Percentiles rank a stretch among this genome's conserved stretches.
Conservation (phyloP, 2,888 invertebrate species). For the Blastobasis lacticolella region DNA sequence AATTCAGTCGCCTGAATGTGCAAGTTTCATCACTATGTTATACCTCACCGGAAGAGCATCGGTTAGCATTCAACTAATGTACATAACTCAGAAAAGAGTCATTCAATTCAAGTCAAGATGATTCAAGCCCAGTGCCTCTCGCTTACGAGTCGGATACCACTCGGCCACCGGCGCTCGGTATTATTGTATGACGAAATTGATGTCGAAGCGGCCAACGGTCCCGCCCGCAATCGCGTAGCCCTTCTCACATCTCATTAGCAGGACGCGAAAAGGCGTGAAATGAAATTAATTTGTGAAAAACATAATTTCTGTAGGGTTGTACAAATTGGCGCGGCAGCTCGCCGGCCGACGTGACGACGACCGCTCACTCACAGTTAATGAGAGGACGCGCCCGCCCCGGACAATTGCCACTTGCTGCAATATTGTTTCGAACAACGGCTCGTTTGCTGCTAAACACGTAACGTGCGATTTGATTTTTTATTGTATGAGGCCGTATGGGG, state of each 20-base stretch:
- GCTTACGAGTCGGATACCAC: too few species aligned
- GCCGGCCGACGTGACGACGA: conserved; percentile 44
- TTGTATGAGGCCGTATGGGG: too few species aligned
- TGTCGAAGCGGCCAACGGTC: not conserved
- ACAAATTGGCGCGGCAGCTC: conserved; percentile 45
- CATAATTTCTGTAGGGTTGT: conserved; percentile 47
- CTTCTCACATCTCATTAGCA: conserved; percentile 31
- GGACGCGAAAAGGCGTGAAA: conserved; percentile 36
- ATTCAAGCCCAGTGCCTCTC: too few species aligned
- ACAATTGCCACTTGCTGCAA: conserved; percentile 10
- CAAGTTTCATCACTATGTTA: too few species aligned
- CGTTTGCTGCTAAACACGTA: not conserved
- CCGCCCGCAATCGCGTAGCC: not conserved
- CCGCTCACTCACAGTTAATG: conserved; percentile 52
- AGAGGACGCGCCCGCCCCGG: conserved; percentile 41
- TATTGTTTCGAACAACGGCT: conserved; percentile 4
- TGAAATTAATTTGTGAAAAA: conserved; percentile 55
- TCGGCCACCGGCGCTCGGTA: too few species aligned
- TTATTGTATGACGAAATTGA: too few species aligned
- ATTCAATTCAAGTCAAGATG: too few species aligned
- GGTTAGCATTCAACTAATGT: too few species aligned
- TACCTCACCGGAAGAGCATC: too few species aligned
- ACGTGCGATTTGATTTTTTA: too few species aligned
- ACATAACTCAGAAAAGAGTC: too few species aligned
- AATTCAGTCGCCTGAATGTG: not conserved